Percentiles rank a stretch among this genome's conserved stretches.
Evolutionary conservation across 2,113 vertebrate genomes (phyloP).

Genomic region (Trochalopteron elliotii): DNA sequence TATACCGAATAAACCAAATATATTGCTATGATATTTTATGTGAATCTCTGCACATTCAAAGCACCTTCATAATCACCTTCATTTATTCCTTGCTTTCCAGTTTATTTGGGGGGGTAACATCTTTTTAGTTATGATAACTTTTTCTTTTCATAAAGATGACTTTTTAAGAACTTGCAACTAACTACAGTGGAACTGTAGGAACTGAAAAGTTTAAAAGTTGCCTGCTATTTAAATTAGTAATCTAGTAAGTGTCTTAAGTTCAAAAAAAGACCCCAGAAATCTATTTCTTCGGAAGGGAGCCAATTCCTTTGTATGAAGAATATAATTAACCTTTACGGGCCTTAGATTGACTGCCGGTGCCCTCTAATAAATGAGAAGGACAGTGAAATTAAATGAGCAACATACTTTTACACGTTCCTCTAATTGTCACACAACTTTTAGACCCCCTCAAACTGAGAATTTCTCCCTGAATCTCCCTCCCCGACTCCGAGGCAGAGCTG

Average conservation of each 20-base stretch:
- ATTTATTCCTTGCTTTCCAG: neutral
- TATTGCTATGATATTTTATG: neutral
- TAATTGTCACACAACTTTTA: neutral
- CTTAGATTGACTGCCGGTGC: neutral
- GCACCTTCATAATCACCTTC: neutral
- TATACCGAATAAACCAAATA: neutral
- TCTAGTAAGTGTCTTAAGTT: neutral
- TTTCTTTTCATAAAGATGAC: neutral
- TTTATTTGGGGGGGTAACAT: fast-evolving
- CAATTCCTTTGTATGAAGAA: neutral
- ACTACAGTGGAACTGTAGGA: neutral
- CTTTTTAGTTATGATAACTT: neutral
- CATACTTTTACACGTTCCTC: neutral
- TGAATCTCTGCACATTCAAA: neutral
- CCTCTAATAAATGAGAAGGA: neutral
- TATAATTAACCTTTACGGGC: neutral
- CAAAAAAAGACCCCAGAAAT: neutral
- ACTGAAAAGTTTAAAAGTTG: neutral
- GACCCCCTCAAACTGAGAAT: neutral
- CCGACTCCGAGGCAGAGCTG: neutral
- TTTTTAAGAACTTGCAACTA: neutral
- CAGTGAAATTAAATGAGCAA: neutral
- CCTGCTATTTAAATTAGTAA: neutral
- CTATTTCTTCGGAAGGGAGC: neutral
- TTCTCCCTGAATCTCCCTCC: neutral